A percentile compares a stretch with the other conserved stretches of the same genome.
Evolutionary conservation across 2,888 invertebrate genomes (phyloP).

Genomic region (Omphaloscelis lunosa): DNA sequence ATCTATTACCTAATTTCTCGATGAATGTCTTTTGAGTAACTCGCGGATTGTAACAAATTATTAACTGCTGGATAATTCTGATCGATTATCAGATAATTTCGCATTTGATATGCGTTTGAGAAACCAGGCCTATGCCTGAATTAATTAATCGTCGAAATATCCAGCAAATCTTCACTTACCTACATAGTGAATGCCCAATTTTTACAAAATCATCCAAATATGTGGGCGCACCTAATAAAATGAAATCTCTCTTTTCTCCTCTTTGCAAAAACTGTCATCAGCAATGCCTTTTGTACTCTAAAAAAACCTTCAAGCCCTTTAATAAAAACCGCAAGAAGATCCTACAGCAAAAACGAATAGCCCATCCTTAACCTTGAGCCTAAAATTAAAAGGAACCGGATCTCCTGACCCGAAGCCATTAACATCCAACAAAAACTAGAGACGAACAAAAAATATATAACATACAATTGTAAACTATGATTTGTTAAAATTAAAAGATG

Average conservation of each 20-base stretch:
- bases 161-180: too few species aligned
- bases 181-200: background rate
- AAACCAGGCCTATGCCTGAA: background rate
- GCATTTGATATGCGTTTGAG: background rate
- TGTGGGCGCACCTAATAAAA: too few species aligned
- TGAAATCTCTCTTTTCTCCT: too few species aligned
- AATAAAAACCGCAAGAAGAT: background rate
- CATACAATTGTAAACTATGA: slow-evolving; percentile 41
- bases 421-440: slow-evolving; percentile 54
- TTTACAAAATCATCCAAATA: background rate
- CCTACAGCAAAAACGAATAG: slow-evolving; percentile 22
- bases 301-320: slow-evolving; percentile 1
- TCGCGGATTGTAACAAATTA: background rate
- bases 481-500: slow-evolving; percentile 52
- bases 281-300: background rate
- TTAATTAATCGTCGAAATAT: background rate
- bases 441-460: slow-evolving; percentile 50
- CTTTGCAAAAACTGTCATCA: background rate
- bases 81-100: background rate
- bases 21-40: background rate
- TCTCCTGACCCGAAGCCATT: slow-evolving; percentile 55
- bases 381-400: slow-evolving; percentile 56
- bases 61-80: background rate
- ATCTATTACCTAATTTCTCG: background rate
- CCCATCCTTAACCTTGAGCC: slow-evolving; percentile 50